Percentiles rank a stretch among this genome's conserved stretches.
Evolutionary conservation across 2,113 vertebrate species (phyloP).

Genomic region (Phylloscopus whistleri): DNA sequence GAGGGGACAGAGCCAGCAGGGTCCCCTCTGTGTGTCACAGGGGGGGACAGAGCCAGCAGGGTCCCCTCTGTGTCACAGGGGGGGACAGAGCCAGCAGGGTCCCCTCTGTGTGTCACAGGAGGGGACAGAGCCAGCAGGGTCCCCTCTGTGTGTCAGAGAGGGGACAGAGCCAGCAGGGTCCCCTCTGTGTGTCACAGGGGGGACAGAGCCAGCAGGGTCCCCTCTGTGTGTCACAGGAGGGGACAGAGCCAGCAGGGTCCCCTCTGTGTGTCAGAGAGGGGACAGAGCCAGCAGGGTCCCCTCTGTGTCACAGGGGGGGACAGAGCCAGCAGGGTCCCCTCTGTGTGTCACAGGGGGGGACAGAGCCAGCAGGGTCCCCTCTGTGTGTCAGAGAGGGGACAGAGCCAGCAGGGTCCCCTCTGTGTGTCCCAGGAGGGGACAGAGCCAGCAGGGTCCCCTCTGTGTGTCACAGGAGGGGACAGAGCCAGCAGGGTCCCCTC

Average conservation of each 20-base stretch:
- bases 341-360: background rate
- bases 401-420: too few relatives aligned
- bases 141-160: too few relatives aligned
- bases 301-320: background rate
- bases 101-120: background rate
- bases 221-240: background rate
- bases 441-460: background rate
- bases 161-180: background rate
- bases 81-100: background rate
- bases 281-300: too few relatives aligned
- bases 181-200: background rate
- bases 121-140: background rate
- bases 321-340: background rate
- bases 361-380: background rate
- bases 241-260: background rate
- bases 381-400: too few relatives aligned
- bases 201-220: background rate
- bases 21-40: too few relatives aligned
- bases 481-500: background rate
- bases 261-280: too few relatives aligned
- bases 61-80: too few relatives aligned
- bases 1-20: background rate
- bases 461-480: background rate
- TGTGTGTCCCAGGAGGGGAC: background rate
- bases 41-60: too few relatives aligned